phyloP scores from a whole-genome alignment of 2,797 vertebrate genomes.

The Paramormyrops hopkinsi region DNA sequence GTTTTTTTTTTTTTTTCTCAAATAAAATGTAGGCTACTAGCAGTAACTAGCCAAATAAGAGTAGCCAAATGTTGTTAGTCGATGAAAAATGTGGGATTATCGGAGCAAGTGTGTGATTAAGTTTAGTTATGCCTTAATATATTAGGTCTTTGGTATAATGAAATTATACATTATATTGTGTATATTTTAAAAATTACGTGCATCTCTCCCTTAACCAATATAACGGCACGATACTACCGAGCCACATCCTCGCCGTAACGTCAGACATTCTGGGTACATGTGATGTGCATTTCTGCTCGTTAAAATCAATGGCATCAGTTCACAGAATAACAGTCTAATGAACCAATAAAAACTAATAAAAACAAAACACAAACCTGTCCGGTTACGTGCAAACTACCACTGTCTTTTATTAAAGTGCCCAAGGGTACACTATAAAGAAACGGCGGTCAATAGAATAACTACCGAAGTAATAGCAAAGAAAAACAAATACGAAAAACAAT shows the following conservation, averaged over 20 bases:
- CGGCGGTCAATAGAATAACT: not conserved
- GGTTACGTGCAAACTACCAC: not conserved
- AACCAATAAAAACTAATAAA: not conserved
- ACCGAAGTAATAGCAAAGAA: not conserved
- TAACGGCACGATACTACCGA: not conserved
- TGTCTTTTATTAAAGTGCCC: not conserved
- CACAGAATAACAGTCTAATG: not conserved
- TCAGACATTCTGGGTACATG: not conserved
- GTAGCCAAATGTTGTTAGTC: not conserved
- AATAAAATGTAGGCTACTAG: not conserved
- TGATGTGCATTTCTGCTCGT: not conserved
- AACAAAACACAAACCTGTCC: not conserved
- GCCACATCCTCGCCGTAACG: not conserved
- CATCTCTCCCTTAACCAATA: not conserved
- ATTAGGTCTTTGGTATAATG: not conserved
- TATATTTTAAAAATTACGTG: not conserved
- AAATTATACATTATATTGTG: not conserved
- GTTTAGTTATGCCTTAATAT: not conserved
- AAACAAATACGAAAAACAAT: slow-evolving; percentile 16
- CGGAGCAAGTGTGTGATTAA: not conserved
- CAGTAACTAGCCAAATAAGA: not conserved
- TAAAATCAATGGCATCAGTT: not conserved
- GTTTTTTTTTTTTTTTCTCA: not conserved
- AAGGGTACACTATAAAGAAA: not conserved
- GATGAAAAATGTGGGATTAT: not conserved